Percentiles rank a stretch among this genome's conserved stretches.
These are phyloP conservation scores for Myodes glareolus DNA, from an alignment of 2,113 vertebrate genomes.

Conservation along the genomic window DNA sequence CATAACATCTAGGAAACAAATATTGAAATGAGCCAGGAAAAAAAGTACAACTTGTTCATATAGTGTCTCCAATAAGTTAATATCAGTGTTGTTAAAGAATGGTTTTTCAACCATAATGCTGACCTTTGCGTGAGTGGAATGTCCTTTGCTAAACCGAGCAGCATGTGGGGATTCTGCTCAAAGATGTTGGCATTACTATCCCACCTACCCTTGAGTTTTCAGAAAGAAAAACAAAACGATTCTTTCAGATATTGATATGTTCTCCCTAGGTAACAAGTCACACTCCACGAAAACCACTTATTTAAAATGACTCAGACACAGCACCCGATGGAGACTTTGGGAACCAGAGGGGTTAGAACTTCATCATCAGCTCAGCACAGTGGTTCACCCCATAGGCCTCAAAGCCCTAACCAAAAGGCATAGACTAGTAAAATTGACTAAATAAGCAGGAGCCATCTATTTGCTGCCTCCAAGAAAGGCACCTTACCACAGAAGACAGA, in stretches of 20 bases:
- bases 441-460: background rate
- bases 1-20: background rate
- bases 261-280: background rate
- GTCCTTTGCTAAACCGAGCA: background rate
- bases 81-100: background rate
- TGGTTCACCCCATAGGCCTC: background rate
- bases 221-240: background rate
- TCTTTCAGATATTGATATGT: background rate
- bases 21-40: background rate
- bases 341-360: background rate
- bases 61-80: background rate
- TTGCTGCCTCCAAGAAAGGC: background rate
- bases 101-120: background rate
- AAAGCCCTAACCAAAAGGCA: background rate
- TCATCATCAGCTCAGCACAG: background rate
- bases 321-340: background rate
- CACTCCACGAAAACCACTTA: background rate
- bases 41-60: background rate
- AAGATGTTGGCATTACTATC: background rate
- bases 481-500: background rate
- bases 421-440: background rate
- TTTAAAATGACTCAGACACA: background rate
- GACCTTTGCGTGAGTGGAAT: background rate
- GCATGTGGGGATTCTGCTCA: background rate
- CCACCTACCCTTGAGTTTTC: background rate